Evolutionary conservation across 2,888 invertebrate species (phyloP).

Genomic region (Tipula unca): DNA sequence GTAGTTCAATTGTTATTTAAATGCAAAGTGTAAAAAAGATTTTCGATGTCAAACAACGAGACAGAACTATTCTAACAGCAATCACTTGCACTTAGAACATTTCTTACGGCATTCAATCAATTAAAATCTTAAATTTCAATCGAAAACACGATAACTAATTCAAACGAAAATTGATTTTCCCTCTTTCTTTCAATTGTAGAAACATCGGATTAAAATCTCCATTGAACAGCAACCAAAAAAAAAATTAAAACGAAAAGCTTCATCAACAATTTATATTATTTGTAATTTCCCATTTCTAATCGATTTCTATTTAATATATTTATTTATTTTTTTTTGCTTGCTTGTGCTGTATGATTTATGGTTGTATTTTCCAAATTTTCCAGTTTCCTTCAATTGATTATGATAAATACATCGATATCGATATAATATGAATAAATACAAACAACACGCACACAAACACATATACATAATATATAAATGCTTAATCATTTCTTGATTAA

Average conservation of each 20-base stretch:
- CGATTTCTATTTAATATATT: neutral
- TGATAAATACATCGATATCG: neutral
- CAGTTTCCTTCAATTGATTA: neutral
- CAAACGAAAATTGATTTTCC: neutral
- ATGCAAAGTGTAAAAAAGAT: too few relatives aligned
- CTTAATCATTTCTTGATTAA: slow-evolving; percentile 1
- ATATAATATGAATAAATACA: neutral
- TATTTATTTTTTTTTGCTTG: neutral
- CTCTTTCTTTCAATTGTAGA: neutral
- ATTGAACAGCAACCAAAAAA: neutral
- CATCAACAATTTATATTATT: neutral
- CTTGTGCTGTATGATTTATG: neutral
- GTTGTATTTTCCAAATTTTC: neutral
- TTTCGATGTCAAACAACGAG: too few relatives aligned
- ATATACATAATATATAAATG: neutral
- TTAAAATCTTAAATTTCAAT: too few relatives aligned
- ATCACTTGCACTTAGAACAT: too few relatives aligned
- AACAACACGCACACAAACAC: neutral
- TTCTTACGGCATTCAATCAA: too few relatives aligned
- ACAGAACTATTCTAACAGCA: too few relatives aligned
- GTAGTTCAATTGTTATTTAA: too few relatives aligned
- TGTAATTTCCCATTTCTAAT: slow-evolving; percentile 2
- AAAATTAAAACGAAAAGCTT: neutral
- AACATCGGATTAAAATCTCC: neutral
- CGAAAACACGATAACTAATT: too few relatives aligned